phyloP scores from a whole-genome alignment of 2,113 vertebrate species.

The Ochotona princeps region DNA sequence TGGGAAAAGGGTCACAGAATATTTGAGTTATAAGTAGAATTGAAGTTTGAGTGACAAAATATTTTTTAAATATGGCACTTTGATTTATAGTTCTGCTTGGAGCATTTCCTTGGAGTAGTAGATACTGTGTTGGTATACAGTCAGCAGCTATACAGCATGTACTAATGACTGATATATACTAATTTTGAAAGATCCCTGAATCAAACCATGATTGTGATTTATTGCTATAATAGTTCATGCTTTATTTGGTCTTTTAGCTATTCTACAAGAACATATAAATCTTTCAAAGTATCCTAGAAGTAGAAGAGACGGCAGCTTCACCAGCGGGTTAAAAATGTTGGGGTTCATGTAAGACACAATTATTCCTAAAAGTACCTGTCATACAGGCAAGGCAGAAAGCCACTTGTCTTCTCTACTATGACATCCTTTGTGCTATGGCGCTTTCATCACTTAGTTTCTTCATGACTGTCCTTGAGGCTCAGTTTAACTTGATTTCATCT shows the following conservation, averaged over 20 bases:
- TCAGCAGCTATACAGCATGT: neutral
- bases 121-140: neutral
- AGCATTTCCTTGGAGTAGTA: neutral
- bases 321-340: neutral
- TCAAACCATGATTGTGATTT: conserved; percentile 4
- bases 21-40: neutral
- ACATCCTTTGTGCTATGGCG: neutral
- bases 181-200: conserved; percentile 3
- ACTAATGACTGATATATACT: neutral
- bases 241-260: neutral
- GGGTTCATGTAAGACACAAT: neutral
- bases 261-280: conserved; percentile 23
- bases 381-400: neutral
- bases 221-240: conserved; percentile 16
- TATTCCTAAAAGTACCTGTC: conserved; percentile 7
- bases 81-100: neutral
- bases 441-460: conserved; percentile 26
- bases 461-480: neutral
- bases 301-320: neutral
- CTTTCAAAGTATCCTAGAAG: neutral
- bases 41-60: neutral
- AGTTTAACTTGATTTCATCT: conserved; percentile 51
- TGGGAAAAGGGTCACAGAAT: neutral
- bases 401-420: neutral
- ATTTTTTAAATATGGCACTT: conserved; percentile 29